Evolutionary conservation across 2,797 vertebrate species (phyloP).

Genomic region (Karalla daura): DNA sequence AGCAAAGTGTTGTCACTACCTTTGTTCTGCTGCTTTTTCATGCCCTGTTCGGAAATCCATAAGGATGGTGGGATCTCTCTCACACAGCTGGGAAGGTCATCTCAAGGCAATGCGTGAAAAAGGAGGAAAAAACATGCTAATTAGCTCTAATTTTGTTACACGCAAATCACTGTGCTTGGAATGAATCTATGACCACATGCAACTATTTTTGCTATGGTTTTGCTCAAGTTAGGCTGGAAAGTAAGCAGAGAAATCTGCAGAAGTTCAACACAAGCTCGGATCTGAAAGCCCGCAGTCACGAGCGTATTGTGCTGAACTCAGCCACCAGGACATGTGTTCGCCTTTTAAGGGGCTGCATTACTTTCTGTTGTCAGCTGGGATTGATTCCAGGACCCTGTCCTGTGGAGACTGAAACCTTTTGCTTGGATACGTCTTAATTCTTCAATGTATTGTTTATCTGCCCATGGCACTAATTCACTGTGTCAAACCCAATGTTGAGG

Average conservation of each 20-base stretch:
- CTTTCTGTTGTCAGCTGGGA: slow-evolving; percentile 69
- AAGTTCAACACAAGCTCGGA: slow-evolving; percentile 67
- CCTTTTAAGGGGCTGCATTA: slow-evolving; percentile 55
- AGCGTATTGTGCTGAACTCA: slow-evolving; percentile 53
- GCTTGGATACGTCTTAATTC: slow-evolving; percentile 73
- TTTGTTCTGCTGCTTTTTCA: not conserved
- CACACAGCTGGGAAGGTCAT: not conserved
- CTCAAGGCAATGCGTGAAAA: slow-evolving; percentile 15
- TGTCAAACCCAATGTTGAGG: slow-evolving; percentile 68
- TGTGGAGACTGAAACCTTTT: slow-evolving; percentile 74
- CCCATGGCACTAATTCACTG: slow-evolving; percentile 64
- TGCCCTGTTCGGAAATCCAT: slow-evolving; percentile 18
- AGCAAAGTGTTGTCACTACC: not conserved
- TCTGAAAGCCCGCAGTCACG: slow-evolving; percentile 66
- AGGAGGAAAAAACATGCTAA: slow-evolving; percentile 24
- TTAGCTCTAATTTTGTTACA: slow-evolving; percentile 54
- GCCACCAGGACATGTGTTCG: slow-evolving; percentile 68
- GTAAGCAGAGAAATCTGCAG: slow-evolving; percentile 66
- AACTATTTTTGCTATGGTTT: slow-evolving; percentile 64
- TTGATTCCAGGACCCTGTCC: slow-evolving; percentile 75
- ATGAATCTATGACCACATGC: slow-evolving; percentile 35
- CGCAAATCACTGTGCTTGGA: slow-evolving; percentile 35
- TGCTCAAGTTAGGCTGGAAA: slow-evolving; percentile 65
- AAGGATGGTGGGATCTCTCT: not conserved
- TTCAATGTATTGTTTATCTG: slow-evolving; percentile 73